Evolutionary conservation across 1,140 invertebrate species (phyloP).

Genomic region (Yoshiicerus persimilis): DNA sequence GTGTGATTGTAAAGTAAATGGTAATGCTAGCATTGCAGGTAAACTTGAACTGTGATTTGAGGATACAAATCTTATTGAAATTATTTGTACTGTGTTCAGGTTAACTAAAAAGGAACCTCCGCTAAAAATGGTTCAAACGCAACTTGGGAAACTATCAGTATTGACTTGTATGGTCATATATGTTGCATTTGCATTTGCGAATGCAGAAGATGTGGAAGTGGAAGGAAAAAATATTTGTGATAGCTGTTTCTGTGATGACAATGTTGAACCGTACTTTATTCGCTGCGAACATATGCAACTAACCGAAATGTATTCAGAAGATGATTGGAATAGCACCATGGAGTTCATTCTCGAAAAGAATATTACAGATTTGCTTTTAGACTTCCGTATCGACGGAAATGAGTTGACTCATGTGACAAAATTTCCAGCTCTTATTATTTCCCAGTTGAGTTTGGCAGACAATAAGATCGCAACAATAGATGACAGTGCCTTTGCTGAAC

Average conservation of each 20-base stretch:
- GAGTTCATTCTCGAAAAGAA: not conserved
- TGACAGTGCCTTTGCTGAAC: conserved; percentile 28
- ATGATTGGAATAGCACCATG: conserved; percentile 26
- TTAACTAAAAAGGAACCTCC: no score
- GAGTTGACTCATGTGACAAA: not conserved
- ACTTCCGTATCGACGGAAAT: conserved; percentile 29
- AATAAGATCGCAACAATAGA: conserved; percentile 37
- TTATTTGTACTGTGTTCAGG: no score
- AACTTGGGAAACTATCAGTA: not conserved
- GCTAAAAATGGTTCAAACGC: not conserved
- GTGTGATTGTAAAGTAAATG: no score
- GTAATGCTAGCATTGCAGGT: no score
- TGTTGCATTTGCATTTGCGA: not conserved
- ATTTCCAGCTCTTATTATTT: conserved; percentile 35
- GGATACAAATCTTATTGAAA: no score
- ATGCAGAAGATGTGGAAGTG: not conserved
- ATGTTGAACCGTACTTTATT: not conserved
- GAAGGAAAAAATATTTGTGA: not conserved
- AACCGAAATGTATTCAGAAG: not conserved
- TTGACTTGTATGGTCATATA: not conserved
- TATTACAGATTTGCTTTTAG: not conserved
- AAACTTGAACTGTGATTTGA: no score
- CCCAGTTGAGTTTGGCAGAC: not conserved
- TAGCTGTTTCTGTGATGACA: not conserved
- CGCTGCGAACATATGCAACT: not conserved